A percentile compares a stretch with the other conserved stretches of the same genome.
phyloP scores from a whole-genome alignment of 2,797 vertebrate species.

The Luscinia megarhynchos region DNA sequence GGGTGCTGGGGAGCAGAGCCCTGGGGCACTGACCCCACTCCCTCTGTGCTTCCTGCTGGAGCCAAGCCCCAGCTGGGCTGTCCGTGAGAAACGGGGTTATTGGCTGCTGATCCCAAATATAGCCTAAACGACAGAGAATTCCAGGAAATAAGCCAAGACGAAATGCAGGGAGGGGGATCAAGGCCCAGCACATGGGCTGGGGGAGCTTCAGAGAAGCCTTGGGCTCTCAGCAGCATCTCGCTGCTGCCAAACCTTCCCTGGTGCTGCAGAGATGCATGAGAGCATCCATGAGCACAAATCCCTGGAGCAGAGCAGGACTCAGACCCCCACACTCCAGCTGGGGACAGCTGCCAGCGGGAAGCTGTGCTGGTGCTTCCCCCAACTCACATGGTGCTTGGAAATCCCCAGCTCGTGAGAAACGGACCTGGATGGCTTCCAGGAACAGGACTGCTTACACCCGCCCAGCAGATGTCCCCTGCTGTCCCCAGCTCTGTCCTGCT shows the following conservation, averaged over 20 bases:
- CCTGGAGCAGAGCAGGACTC: neutral
- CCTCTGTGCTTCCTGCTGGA: neutral
- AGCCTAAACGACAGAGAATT: conserved; percentile 59
- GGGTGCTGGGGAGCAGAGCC: neutral
- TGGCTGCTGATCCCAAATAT: conserved; percentile 50
- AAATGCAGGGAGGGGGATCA: neutral
- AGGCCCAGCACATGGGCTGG: neutral
- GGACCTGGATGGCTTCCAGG: neutral
- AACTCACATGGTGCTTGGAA: neutral
- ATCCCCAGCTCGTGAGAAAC: neutral
- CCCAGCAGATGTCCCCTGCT: neutral
- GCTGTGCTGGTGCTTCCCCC: neutral
- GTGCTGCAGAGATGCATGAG: fast-evolving
- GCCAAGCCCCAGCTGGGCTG: conserved; percentile 38
- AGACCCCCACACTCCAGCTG: fast-evolving
- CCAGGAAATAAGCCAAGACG: conserved; percentile 56
- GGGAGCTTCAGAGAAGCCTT: neutral
- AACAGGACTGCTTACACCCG: fast-evolving
- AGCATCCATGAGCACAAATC: neutral
- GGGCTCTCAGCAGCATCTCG: neutral
- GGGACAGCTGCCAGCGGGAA: neutral
- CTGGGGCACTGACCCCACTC: neutral
- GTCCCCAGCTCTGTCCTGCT: neutral
- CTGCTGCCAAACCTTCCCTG: neutral
- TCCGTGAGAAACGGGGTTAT: conserved; percentile 33